phyloP scores from a whole-genome alignment of 1,140 invertebrate genomes.

The Lysiphlebus fabarum region DNA sequence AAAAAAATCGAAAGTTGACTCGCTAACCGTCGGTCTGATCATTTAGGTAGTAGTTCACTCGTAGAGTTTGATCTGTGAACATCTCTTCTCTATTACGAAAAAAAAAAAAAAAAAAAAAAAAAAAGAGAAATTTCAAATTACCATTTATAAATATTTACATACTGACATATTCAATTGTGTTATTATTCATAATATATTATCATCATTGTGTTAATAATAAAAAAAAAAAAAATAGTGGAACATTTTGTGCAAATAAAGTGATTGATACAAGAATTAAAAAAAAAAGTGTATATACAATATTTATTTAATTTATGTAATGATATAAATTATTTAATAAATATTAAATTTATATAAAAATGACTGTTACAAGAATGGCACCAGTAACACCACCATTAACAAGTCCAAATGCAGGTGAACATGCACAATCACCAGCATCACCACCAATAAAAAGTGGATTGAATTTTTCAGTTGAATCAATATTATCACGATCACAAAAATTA shows the following conservation, averaged over 20 bases:
- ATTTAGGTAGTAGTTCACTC: constrained; percentile 48
- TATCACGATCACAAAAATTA: constrained; percentile 31
- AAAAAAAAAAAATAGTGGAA: too few species aligned
- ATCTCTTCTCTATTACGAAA: constrained; percentile 23
- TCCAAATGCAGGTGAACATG: constrained; percentile 38
- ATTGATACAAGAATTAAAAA: too few species aligned
- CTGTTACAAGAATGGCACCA: constrained; percentile 51
- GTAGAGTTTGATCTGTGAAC: constrained; percentile 44
- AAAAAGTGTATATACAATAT: too few species aligned
- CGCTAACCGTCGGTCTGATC: constrained; percentile 25
- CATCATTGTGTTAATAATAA: too few species aligned
- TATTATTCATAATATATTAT: too few species aligned
- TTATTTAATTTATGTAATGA: too few species aligned
- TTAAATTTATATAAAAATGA: constrained; percentile 38
- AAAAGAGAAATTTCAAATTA: too few species aligned
- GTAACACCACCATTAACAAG: constrained; percentile 45
- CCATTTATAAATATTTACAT: too few species aligned
- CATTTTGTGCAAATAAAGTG: too few species aligned
- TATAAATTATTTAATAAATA: constrained; percentile 36
- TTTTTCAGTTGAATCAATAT: constrained; percentile 55
- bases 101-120: too few species aligned
- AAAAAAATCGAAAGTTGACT: constrained; percentile 37
- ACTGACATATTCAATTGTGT: background rate
- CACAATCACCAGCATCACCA: constrained; percentile 34
- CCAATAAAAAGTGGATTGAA: constrained; percentile 39